These are phyloP conservation scores for Ptilonorhynchus violaceus DNA, from an alignment of 2,113 vertebrate species.

Conservation along the genomic window DNA sequence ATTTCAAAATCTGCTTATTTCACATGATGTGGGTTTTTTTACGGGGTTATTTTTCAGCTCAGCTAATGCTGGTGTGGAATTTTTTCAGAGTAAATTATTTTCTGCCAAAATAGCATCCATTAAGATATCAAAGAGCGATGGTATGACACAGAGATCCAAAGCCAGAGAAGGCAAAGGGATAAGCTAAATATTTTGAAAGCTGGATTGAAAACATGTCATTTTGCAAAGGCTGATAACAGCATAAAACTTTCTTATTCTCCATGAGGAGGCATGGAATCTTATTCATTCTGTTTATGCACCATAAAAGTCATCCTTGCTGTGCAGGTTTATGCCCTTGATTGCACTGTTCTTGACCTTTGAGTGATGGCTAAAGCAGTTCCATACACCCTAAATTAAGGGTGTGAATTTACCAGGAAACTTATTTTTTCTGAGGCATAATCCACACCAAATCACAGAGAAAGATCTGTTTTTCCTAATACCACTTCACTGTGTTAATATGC, in stretches of 20 bases:
- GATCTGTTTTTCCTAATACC: background rate
- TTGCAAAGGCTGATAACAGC: background rate
- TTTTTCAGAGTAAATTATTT: background rate
- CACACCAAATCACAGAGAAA: background rate
- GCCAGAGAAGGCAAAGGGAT: background rate
- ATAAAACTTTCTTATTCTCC: background rate
- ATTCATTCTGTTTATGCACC: background rate
- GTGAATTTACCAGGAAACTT: background rate
- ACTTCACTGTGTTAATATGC: background rate
- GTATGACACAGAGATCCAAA: background rate
- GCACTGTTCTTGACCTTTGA: background rate
- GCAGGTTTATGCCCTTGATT: background rate
- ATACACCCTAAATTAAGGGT: background rate
- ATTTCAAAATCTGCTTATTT: conserved; percentile 16
- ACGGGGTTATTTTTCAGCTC: background rate
- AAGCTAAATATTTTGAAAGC: background rate
- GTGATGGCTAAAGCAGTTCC: background rate
- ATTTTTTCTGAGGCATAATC: background rate
- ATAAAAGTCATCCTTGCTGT: background rate
- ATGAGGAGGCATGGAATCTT: background rate
- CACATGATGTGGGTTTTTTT: background rate
- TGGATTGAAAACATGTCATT: background rate
- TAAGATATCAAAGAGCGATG: background rate
- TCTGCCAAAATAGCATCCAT: background rate
- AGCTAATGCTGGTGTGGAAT: background rate